A percentile compares a stretch with the other conserved stretches of the same genome.
phyloP scores from a whole-genome alignment of 1,140 invertebrate genomes.

The Diuraphis noxia region DNA sequence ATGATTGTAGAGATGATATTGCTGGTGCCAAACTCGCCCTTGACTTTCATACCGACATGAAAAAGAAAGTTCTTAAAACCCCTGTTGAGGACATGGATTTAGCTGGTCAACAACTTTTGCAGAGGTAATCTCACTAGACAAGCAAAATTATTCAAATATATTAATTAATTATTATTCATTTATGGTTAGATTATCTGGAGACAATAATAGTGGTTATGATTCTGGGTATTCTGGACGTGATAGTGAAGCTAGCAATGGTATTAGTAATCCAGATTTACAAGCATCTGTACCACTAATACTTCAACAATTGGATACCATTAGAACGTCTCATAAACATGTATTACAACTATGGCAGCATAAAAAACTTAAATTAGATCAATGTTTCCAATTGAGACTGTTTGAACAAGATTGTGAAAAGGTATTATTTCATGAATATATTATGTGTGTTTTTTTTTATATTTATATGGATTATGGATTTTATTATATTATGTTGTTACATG shows the following conservation, averaged over 20 bases:
- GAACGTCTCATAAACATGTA: constrained; percentile 85
- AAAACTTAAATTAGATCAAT: constrained; percentile 90
- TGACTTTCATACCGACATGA: constrained; percentile 91
- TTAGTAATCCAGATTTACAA: constrained; percentile 73
- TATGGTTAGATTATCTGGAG: constrained; percentile 59
- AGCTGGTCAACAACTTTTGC: constrained; percentile 70
- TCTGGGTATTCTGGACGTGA: constrained; percentile 65
- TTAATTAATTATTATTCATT: constrained; percentile 42
- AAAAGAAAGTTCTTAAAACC: constrained; percentile 89
- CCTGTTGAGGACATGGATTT: constrained; percentile 90
- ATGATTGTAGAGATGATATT: constrained; percentile 91
- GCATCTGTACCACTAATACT: constrained; percentile 70
- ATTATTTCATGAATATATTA: neutral
- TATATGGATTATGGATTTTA: neutral
- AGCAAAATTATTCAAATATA: neutral
- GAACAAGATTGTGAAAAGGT: constrained; percentile 97
- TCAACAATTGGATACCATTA: constrained; percentile 79
- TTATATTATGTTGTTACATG: neutral
- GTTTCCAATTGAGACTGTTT: constrained; percentile 90
- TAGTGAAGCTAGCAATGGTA: constrained; percentile 66
- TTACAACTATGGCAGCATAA: constrained; percentile 92
- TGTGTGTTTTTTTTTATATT: neutral
- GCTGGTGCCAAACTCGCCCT: constrained; percentile 85
- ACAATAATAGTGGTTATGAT: constrained; percentile 62
- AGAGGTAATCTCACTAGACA: constrained; percentile 62